Base-by-base conservation (phyloP, 2,888 invertebrate genomes). In the Osedax frankpressi region DNA sequence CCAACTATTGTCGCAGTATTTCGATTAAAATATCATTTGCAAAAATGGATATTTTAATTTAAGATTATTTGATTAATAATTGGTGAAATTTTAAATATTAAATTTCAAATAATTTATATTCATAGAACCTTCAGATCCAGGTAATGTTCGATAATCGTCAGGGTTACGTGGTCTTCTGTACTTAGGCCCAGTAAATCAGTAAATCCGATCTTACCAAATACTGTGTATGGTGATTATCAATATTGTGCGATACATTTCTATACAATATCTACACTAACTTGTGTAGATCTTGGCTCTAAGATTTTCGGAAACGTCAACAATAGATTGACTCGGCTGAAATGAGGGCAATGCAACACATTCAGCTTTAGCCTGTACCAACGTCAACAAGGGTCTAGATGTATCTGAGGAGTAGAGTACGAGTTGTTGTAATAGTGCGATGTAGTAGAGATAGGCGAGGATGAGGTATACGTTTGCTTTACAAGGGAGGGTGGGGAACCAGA, bases 101-200 rank as follows among this genome's bases (percentile, higher is more conserved):
- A n/a, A n/a, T n/a, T n/a, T n/a, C n/a, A n/a, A n/a, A n/a, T n/a
- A n/a, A n/a, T n/a, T n/a, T n/a, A n/a, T n/a, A n/a, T n/a, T n/a
- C n/a, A n/a, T n/a, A n/a, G n/a, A n/a, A 83, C 82, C 81, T 85
- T 85, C 75, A 84, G 82, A 77, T 84, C 83, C 25, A 84, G 77
- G 77, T 84, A 85, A 77, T 84, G 82, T 77, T 84, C 83, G 70
- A 85, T 81, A 28, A 84, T 81, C 29, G 81, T 81, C 44, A 85
- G 77, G 0, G 85, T 84, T 3, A 84, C 80, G 74, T 83, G 83
- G 76, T 85, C 84, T 73, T 82, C 81, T 26, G 82, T 81, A 6
- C 79, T 79, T 28, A 85, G 76, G 3, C 84, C 84, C 24, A 83
- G 81, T 30, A 84, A 77, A 65, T 84, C 83, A 63, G 80, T 80